phyloP scores from a whole-genome alignment of 2,888 invertebrate genomes.

The Panzeria rudis region DNA sequence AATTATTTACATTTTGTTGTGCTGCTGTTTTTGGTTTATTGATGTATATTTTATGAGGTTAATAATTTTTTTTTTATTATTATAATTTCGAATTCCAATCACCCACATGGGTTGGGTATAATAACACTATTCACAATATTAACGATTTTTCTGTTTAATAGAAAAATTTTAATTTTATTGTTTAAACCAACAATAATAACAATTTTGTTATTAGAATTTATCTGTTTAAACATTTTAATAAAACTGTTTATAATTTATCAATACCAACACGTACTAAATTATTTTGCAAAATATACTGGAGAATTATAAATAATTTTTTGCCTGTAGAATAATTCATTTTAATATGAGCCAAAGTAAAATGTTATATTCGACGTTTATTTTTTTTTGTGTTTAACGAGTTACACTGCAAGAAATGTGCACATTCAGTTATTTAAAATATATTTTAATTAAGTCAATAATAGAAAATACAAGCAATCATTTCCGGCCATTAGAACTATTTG shows the following conservation, averaged over 20 bases:
- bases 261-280: conserved; percentile 58
- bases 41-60: conserved; percentile 46
- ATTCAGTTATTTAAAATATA: not conserved
- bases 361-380: conserved; percentile 3
- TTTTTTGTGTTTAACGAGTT: not conserved
- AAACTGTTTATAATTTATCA: conserved; percentile 55
- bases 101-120: conserved; percentile 30
- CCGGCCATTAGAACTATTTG: conserved; percentile 1
- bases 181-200: not conserved
- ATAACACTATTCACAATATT: conserved; percentile 15
- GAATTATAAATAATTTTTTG: conserved; percentile 62
- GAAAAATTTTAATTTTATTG: conserved; percentile 26
- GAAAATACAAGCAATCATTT: not conserved
- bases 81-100: conserved; percentile 49
- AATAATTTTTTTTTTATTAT: conserved; percentile 15
- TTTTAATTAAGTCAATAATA: conserved; percentile 1
- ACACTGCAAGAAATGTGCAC: conserved; percentile 15
- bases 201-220: conserved; percentile 11
- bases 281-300: conserved; percentile 46
- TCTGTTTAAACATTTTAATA: conserved; percentile 46
- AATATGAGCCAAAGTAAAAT: conserved; percentile 29
- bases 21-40: not conserved
- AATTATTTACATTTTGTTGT: not conserved
- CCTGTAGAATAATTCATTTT: conserved; percentile 63
- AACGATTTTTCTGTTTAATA: not conserved